Percentiles rank a stretch among this genome's conserved stretches.
phyloP scores from a whole-genome alignment of 1,140 invertebrate species.

The Drosophila pruinosa region DNA sequence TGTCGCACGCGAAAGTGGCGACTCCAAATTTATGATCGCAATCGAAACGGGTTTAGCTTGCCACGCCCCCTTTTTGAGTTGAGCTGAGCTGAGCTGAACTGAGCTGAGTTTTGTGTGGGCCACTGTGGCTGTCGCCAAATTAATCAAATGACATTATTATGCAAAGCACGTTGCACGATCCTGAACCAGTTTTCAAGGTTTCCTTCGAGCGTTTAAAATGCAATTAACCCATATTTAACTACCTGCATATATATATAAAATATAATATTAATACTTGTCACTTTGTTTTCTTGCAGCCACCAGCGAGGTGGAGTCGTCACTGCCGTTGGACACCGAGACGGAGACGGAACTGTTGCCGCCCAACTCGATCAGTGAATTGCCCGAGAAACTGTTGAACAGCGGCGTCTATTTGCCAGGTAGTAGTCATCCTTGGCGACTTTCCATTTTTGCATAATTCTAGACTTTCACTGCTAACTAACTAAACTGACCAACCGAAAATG shows the following conservation, averaged over 20 bases:
- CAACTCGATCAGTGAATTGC: slow-evolving; percentile 84
- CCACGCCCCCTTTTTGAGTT: slow-evolving; percentile 49
- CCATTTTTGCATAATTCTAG: slow-evolving; percentile 75
- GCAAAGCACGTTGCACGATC: slow-evolving; percentile 57
- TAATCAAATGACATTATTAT: slow-evolving; percentile 78
- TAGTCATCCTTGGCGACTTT: slow-evolving; percentile 72
- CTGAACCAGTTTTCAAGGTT: slow-evolving; percentile 77
- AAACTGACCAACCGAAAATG: slow-evolving; percentile 41
- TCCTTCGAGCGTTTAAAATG: slow-evolving; percentile 66
- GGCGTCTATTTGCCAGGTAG: slow-evolving; percentile 85
- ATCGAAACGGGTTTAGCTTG: slow-evolving; percentile 54
- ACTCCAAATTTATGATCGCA: slow-evolving; percentile 61
- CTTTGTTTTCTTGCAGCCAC: slow-evolving; percentile 2
- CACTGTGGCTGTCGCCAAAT: slow-evolving; percentile 56
- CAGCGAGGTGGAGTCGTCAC: slow-evolving; percentile 21
- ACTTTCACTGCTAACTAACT: slow-evolving; percentile 59
- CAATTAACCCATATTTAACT: slow-evolving; percentile 70
- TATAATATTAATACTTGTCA: slow-evolving; percentile 30
- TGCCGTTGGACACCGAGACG: background rate
- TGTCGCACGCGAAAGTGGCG: slow-evolving; percentile 72
- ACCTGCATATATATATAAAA: slow-evolving; percentile 2
- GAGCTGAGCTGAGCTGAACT: background rate
- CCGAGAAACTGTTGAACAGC: slow-evolving; percentile 84
- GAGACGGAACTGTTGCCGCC: slow-evolving; percentile 81
- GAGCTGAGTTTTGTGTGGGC: slow-evolving; percentile 9